Evolutionary conservation across 2,113 vertebrate species (phyloP).

Genomic region (Gymnogyps californianus): DNA sequence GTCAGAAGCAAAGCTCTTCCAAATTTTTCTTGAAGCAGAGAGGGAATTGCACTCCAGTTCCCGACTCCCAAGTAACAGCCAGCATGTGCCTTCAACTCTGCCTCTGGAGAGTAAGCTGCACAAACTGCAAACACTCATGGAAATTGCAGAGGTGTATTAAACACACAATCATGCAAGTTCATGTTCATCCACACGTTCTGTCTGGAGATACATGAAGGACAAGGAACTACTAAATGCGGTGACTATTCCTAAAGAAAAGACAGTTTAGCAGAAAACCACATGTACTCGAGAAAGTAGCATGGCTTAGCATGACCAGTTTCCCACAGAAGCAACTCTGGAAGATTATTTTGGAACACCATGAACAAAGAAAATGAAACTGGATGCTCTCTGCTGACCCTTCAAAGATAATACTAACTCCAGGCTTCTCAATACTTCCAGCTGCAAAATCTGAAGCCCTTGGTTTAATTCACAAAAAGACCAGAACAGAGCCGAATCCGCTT

Average conservation of each 20-base stretch:
- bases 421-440: background rate
- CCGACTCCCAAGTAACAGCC: background rate
- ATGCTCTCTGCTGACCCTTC: background rate
- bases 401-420: background rate
- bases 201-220: background rate
- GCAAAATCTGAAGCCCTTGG: background rate
- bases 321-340: background rate
- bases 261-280: background rate
- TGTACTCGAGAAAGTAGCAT: accelerated
- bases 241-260: background rate
- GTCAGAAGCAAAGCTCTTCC: slow-evolving; percentile 19
- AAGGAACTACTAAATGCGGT: background rate
- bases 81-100: background rate
- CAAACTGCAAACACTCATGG: accelerated
- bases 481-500: background rate
- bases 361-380: background rate
- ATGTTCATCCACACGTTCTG: background rate
- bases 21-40: background rate
- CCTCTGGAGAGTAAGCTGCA: background rate
- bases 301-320: background rate
- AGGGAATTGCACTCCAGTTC: background rate
- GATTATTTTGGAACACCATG: background rate
- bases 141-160: background rate
- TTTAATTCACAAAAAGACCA: background rate
- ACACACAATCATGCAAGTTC: background rate